Evolutionary conservation across 2,888 invertebrate species (phyloP).

Genomic region (Eumerus sabulonum): DNA sequence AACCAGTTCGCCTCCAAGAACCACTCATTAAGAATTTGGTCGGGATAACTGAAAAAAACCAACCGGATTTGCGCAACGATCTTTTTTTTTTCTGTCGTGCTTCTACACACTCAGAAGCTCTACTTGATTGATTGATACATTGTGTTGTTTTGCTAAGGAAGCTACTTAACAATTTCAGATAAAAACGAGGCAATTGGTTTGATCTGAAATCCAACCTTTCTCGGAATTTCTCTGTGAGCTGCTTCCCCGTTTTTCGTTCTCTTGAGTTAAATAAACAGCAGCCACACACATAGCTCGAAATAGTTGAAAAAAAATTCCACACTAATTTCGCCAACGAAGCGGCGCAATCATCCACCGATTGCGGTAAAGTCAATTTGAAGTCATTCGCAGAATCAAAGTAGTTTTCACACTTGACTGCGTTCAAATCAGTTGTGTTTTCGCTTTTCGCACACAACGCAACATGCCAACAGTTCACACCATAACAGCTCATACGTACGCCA

Average conservation of each 20-base stretch:
- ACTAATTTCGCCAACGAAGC: conserved; percentile 18
- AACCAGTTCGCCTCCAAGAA: conserved; percentile 64
- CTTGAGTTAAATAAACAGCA: too few species aligned
- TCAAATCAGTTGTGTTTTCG: conserved; percentile 34
- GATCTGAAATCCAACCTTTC: too few species aligned
- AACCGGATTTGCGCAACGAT: conserved; percentile 57
- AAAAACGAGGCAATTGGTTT: too few species aligned
- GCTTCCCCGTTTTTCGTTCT: too few species aligned
- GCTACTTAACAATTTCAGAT: too few species aligned
- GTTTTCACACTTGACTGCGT: conserved; percentile 62
- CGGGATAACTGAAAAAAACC: conserved; percentile 12
- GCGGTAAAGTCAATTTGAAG: conserved; percentile 63
- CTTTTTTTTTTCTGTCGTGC: too few species aligned
- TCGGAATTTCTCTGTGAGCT: too few species aligned
- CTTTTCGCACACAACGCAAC: conserved; percentile 28
- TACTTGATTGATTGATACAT: too few species aligned
- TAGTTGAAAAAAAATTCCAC: conserved; percentile 47
- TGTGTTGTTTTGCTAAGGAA: too few species aligned
- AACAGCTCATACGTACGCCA: neutral
- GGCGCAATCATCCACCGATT: conserved; percentile 30
- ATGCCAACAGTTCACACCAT: conserved; percentile 11
- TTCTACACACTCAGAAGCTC: too few species aligned
- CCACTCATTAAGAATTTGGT: conserved; percentile 35
- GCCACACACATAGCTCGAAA: too few species aligned
- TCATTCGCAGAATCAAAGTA: conserved; percentile 51